These are phyloP conservation scores for Chondrilla cf. caribensis DNA, from an alignment of 37 sponge, comb jelly and placozoan species.

Conservation along the genomic window DNA sequence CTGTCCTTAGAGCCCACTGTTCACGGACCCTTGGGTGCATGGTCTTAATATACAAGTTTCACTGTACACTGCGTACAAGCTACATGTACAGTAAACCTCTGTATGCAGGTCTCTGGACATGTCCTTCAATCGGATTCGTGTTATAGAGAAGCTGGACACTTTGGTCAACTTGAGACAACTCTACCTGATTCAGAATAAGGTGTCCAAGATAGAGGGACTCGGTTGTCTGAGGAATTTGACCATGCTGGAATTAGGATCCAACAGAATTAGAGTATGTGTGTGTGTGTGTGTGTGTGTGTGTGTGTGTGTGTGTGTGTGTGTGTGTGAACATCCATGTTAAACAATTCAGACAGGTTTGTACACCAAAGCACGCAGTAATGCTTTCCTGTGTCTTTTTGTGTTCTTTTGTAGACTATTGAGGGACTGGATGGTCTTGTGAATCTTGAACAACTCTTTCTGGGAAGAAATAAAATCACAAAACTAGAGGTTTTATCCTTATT, in stretches of 20 bases:
- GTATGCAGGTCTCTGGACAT: slow-evolving; percentile 65
- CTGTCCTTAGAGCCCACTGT: no score
- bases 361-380: no score
- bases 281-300: background rate
- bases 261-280: slow-evolving; percentile 60
- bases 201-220: slow-evolving; percentile 59
- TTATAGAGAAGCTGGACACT: slow-evolving; percentile 50
- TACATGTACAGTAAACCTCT: no score
- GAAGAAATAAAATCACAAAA: slow-evolving; percentile 84
- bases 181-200: slow-evolving; percentile 88
- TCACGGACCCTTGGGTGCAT: no score
- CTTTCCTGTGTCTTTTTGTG: background rate
- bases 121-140: slow-evolving; percentile 79
- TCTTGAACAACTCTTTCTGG: slow-evolving; percentile 78
- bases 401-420: slow-evolving; percentile 65
- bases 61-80: no score
- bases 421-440: slow-evolving; percentile 75
- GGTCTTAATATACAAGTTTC: no score
- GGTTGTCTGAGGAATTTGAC: slow-evolving; percentile 58
- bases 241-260: slow-evolving; percentile 85
- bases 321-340: background rate
- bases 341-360: background rate
- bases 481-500: slow-evolving; percentile 66
- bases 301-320: slow-evolving; percentile 17
- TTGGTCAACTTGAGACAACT: slow-evolving; percentile 61